These are phyloP conservation scores for Pangasius djambal DNA, from an alignment of 2,797 vertebrate species.

Conservation along the genomic window DNA sequence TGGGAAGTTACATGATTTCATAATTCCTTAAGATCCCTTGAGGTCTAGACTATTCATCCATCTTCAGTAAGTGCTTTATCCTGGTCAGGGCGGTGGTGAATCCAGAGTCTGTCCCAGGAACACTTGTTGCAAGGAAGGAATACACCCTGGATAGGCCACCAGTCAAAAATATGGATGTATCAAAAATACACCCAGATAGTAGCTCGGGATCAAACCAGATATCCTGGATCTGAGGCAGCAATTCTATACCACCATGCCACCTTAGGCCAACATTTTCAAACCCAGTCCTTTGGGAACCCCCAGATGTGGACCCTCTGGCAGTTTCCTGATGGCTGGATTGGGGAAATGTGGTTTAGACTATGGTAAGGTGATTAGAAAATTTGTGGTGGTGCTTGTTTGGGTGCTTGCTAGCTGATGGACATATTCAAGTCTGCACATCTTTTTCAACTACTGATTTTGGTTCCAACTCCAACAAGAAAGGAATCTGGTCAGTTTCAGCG, in stretches of 20 bases:
- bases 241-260: background rate
- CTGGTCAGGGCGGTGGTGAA: background rate
- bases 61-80: background rate
- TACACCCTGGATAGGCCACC: background rate
- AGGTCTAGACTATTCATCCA: background rate
- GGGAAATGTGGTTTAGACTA: constrained; percentile 36
- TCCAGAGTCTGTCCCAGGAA: background rate
- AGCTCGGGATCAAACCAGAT: background rate
- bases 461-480: constrained; percentile 16
- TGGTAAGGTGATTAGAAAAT: constrained; percentile 35
- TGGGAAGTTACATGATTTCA: background rate
- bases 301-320: constrained; percentile 5
- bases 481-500: constrained; percentile 12
- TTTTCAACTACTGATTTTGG: background rate
- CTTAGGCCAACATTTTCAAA: background rate
- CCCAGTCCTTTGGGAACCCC: background rate
- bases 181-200: background rate
- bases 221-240: background rate
- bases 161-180: no score
- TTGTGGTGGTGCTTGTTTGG: constrained; percentile 32
- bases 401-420: constrained; percentile 6
- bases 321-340: constrained; percentile 11
- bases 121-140: background rate
- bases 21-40: background rate
- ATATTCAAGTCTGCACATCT: constrained; percentile 12